Conservation (phyloP, 2,888 invertebrate genomes). For the Seladonia tumulorum region DNA sequence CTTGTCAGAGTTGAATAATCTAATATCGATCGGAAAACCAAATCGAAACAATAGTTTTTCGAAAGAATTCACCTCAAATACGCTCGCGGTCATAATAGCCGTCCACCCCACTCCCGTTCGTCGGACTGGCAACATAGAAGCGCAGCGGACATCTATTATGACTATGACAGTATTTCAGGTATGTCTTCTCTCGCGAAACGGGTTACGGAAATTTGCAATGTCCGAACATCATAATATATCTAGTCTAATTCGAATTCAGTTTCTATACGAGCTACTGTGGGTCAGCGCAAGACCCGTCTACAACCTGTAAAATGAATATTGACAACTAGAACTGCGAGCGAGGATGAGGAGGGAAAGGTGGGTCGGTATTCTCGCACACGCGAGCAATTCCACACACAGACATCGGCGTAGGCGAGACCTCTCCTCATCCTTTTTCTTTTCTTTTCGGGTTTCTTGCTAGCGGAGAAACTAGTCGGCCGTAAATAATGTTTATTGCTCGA, state of each 20-base stretch:
- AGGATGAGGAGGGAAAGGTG: not conserved
- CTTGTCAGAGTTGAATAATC: not conserved
- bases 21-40: not conserved
- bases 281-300: not conserved
- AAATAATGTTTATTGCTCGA: conserved; percentile 26
- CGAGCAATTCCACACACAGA: not conserved
- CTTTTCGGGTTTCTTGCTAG: conserved; percentile 3
- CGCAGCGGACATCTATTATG: not conserved
- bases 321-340: not conserved
- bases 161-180: not conserved
- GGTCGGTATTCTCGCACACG: not conserved
- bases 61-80: not conserved
- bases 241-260: not conserved
- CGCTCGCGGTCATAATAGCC: not conserved
- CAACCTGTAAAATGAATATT: not conserved
- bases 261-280: not conserved
- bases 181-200: not conserved
- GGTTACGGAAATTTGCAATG: not conserved
- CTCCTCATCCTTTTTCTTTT: not conserved
- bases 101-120: not conserved
- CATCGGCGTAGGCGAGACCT: conserved; percentile 10
- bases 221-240: not conserved
- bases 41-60: not conserved
- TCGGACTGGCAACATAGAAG: not conserved
- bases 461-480: conserved; percentile 25